Base-by-base conservation (phyloP, 1,140 invertebrate genomes). In the Campoletis sonorensis region DNA sequence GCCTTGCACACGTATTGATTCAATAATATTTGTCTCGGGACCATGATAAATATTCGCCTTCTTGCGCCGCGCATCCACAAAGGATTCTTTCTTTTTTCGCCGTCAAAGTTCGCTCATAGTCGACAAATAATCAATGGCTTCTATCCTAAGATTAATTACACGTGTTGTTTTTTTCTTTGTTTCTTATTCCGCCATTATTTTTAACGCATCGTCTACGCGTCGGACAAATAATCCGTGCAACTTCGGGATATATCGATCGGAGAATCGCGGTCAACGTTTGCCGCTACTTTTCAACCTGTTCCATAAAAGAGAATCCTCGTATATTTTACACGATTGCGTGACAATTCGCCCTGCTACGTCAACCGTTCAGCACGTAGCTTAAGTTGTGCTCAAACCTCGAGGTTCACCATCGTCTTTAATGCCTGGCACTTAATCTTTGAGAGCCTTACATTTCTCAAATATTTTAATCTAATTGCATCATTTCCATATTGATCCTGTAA, bases 161-260 rank as follows among this genome's bases (percentile, higher is more conserved):
- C 61, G 61, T 51, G 40, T 79, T 4, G 30, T 76, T 30, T 37
- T 37, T 30, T 10, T 16, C 33, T 76, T 30, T 37, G 37, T 30
- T 10, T 16, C 33, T 18, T 21, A 82, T 82, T 76, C 68, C 21
- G 21, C 11, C 51, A 49, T 37, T 37, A 45, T 33, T 33, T 7
- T 33, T 33, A 64, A 79, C 78, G 79, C 37, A 40, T 49, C 54
- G 40, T 79, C 30, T 27, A 61, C n/a, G 18, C 11, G 11, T 61
- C 30, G 30, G 33, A 26, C 49, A 51, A 51, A 18, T 2, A 51
- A 33, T 33, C 49, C 49, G 11, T 51, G 18, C 13, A 51, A 51
- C 49, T 51, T 51, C 49, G 18, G 49, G 49, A 51, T 51, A 51
- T 51, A 51, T 51, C 49, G 49, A 51, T 10, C 49, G 49, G 49